Conservation (phyloP, 2,888 invertebrate genomes). For the Syrista parreyssii region DNA sequence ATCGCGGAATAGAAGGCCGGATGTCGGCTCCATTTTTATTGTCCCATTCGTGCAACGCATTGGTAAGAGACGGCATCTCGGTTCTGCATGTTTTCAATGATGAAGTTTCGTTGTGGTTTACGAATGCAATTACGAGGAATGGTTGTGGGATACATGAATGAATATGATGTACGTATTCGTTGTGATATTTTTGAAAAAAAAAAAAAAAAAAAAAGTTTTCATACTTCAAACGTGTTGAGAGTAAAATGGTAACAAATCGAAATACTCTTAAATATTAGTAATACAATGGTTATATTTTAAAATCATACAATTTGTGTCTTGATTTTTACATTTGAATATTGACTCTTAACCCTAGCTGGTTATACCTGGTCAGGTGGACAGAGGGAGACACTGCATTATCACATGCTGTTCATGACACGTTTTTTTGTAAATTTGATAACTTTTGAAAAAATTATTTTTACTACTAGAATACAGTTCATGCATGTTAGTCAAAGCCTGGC, state of each 20-base stretch:
- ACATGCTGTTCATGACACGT: too few relatives aligned
- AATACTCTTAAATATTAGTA: not conserved
- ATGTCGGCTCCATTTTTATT: conserved; percentile 22
- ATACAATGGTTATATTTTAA: not conserved
- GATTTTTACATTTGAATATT: too few relatives aligned
- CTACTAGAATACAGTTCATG: too few relatives aligned
- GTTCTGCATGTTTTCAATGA: not conserved
- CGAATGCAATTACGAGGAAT: not conserved
- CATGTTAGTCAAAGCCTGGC: too few relatives aligned
- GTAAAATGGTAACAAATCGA: not conserved
- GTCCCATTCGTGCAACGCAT: not conserved
- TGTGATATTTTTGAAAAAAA: not conserved
- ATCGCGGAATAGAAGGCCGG: conserved; percentile 31
- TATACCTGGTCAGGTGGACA: too few relatives aligned
- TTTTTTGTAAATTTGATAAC: too few relatives aligned
- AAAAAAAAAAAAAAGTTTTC: not conserved
- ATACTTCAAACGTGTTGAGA: not conserved
- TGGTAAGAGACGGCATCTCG: not conserved
- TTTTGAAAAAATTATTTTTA: too few relatives aligned
- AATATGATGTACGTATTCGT: not conserved
- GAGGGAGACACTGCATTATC: too few relatives aligned
- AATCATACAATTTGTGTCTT: too few relatives aligned
- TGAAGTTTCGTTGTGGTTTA: not conserved
- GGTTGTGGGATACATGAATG: not conserved
- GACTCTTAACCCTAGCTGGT: too few relatives aligned